Conservation (phyloP, 2,888 invertebrate species). For the Polymixis lichenea region DNA sequence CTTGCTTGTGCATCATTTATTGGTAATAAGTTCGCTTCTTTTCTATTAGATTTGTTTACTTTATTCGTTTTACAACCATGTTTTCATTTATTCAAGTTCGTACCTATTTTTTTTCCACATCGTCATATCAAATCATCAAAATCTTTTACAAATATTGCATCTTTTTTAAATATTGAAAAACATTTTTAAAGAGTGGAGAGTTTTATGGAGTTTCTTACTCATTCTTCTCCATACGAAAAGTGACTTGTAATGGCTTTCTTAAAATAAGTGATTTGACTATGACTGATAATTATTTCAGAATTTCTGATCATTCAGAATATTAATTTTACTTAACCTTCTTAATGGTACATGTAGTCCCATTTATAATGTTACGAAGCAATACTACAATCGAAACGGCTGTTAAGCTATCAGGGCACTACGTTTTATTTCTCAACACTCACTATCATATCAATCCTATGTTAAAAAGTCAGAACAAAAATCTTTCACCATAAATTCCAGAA, state of each 20-base stretch:
- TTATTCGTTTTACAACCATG: not conserved
- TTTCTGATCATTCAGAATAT: not conserved
- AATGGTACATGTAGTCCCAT: not conserved
- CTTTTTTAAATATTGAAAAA: no score
- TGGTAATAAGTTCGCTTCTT: conserved; percentile 5
- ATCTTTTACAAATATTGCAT: no score
- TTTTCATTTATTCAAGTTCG: not conserved
- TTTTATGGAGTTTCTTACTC: no score
- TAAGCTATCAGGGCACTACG: not conserved
- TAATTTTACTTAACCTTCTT: not conserved
- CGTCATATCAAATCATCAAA: no score
- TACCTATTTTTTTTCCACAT: not conserved
- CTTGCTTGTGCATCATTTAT: not conserved
- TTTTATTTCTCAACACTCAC: not conserved
- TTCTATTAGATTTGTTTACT: not conserved
- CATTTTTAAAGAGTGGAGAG: no score
- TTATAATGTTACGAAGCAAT: not conserved
- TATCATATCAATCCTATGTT: not conserved
- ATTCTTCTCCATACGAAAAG: no score
- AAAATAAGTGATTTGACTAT: no score
- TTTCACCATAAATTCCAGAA: not conserved
- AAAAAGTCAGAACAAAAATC: not conserved
- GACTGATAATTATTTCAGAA: not conserved
- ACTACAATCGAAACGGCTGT: not conserved
- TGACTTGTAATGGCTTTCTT: no score